These are phyloP conservation scores for Anastrepha obliqua DNA, from an alignment of 1,140 invertebrate species.

Conservation along the genomic window DNA sequence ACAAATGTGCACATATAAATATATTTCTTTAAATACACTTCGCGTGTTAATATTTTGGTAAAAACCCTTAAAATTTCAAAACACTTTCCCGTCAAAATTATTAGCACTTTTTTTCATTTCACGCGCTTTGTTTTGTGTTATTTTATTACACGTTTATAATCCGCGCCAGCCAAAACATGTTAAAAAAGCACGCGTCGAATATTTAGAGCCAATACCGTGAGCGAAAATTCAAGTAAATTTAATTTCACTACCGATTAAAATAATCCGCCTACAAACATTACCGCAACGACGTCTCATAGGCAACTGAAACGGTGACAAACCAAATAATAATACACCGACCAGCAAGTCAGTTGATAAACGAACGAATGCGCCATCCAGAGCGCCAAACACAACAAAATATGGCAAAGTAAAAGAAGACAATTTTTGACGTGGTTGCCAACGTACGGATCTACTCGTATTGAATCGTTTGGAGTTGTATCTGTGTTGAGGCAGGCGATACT, in stretches of 20 bases:
- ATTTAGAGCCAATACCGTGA: not conserved
- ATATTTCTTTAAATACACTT: not conserved
- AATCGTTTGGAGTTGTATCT: not conserved
- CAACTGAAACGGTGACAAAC: conserved; percentile 22
- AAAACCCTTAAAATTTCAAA: conserved; percentile 26
- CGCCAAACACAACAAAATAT: conserved; percentile 35
- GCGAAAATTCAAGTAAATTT: not conserved
- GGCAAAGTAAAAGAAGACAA: not conserved
- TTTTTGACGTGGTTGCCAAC: conserved; percentile 13
- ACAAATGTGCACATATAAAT: not conserved
- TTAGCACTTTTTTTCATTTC: not conserved
- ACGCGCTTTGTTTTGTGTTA: not conserved
- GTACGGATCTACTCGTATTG: too few relatives aligned
- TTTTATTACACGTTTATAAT: not conserved
- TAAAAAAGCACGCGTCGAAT: conserved; percentile 1
- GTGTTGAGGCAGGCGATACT: conserved; percentile 10
- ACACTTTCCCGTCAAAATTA: not conserved
- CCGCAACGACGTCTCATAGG: conserved; percentile 39
- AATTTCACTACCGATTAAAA: conserved; percentile 6
- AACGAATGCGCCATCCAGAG: conserved; percentile 39
- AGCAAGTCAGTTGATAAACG: not conserved
- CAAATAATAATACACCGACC: conserved; percentile 38
- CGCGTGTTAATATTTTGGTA: not conserved
- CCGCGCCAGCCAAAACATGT: not conserved
- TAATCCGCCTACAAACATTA: conserved; percentile 2